Conservation (phyloP, 1,140 invertebrate genomes). For the Eufriesea mexicana region DNA sequence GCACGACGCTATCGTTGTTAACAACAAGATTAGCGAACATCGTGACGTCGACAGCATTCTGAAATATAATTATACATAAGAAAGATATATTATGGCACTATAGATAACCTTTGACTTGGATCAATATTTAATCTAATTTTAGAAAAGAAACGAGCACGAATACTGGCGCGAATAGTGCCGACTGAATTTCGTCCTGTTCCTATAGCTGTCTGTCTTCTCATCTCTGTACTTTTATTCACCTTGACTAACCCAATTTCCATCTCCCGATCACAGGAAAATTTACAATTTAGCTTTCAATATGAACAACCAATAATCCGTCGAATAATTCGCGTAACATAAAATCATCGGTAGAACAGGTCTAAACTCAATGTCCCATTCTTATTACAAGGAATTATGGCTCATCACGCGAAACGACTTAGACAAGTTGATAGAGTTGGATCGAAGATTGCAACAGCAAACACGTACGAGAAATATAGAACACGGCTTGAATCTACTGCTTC, state of each 20-base stretch:
- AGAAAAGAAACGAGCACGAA: neutral
- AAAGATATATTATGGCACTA: neutral
- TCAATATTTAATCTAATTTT: no score
- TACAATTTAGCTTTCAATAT: neutral
- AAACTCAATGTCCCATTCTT: constrained; percentile 69
- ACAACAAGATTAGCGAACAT: constrained; percentile 63
- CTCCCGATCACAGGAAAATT: neutral
- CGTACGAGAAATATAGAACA: constrained; percentile 5
- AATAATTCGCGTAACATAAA: neutral
- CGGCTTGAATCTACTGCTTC: constrained; percentile 39
- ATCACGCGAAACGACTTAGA: constrained; percentile 65
- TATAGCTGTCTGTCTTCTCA: neutral
- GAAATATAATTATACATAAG: constrained; percentile 42
- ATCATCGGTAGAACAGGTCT: neutral
- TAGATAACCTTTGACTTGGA: no score
- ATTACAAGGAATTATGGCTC: constrained; percentile 74
- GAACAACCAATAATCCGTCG: neutral
- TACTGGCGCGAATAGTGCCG: neutral
- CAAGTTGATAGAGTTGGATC: constrained; percentile 69
- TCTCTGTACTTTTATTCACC: neutral
- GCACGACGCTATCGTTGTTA: constrained; percentile 66
- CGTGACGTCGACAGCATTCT: constrained; percentile 74
- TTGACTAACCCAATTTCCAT: constrained; percentile 7
- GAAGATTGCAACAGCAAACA: constrained; percentile 41
- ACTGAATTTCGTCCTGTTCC: constrained; percentile 21